Evolutionary conservation across 2,888 invertebrate genomes (phyloP), one percentile per base, ranked within the genome.

Genomic region (Sphinx pinastri): DNA sequence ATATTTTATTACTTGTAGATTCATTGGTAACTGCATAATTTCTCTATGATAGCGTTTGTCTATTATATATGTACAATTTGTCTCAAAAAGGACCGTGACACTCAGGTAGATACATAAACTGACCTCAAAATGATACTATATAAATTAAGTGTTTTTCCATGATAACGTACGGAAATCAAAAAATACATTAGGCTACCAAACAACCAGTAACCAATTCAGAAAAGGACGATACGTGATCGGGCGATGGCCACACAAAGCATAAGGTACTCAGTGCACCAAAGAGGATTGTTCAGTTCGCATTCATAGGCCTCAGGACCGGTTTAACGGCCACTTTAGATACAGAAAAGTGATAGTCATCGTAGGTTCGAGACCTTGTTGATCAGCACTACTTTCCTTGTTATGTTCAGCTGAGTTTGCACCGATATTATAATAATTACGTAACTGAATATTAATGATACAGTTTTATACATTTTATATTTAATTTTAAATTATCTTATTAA

Each of bases 341-440:
- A 87, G 76, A 87, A 86, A 88, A 88, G 84, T 84, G 87, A 89
- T 89, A 89, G 85, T 85, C 84, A 87, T 84, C 84, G 79, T 76
- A 80, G 78, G 81, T 77, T 79, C 81, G 75, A 84, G 83, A 83
- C 83, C 83, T 81, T 79, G 79, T 77, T 52, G 69, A 69, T 54
- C 69, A 14, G 19, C 45, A 69, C 77, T 73, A 75, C 80, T 81
- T 81, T 81, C 80, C 76, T 79, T 72, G 77, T 73, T 63, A 69
- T 52, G 45, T 54, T 54, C 60, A 69, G 38, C 63, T 45, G 45
- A 38, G 14, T 52, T 19, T n/a, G 12, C 16, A 16, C 25, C 3
- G 51, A 7, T 69, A 38, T 31, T 38, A 16, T 59, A 16, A 58
- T 49, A 49, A 11, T 25, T 31, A 58, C 49, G 0, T 31, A 3